Percentiles rank a stretch among this genome's conserved stretches.
Evolutionary conservation across 1,140 invertebrate species (phyloP).

Genomic region (Ptiloglossa arizonensis): DNA sequence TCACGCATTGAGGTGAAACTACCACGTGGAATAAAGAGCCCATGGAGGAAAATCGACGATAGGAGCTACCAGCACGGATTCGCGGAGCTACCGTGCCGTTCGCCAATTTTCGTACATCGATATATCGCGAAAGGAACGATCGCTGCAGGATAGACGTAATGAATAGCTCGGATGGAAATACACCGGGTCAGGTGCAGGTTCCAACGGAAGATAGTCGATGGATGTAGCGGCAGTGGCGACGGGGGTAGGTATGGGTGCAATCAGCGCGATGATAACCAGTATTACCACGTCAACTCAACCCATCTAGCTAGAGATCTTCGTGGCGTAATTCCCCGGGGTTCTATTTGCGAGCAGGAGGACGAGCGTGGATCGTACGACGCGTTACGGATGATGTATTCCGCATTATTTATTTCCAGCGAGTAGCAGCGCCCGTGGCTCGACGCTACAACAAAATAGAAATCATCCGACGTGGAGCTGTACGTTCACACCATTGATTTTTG

Average conservation of each 20-base stretch:
- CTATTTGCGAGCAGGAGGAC: conserved; percentile 61
- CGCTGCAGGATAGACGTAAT: conserved; percentile 50
- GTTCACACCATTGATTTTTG: conserved; percentile 49
- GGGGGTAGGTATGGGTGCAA: conserved; percentile 56
- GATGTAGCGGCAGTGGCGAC: conserved; percentile 28
- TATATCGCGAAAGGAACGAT: conserved; percentile 58
- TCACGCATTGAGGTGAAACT: not conserved
- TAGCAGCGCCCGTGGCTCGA: not conserved
- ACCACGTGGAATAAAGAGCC: not conserved
- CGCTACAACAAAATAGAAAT: conserved; percentile 52
- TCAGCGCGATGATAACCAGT: conserved; percentile 70
- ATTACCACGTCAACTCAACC: conserved; percentile 66
- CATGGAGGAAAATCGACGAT: conserved; percentile 9
- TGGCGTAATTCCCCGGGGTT: conserved; percentile 60
- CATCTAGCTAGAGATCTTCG: conserved; percentile 55
- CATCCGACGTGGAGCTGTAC: conserved; percentile 32
- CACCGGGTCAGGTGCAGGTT: conserved; percentile 51
- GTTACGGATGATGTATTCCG: conserved; percentile 50
- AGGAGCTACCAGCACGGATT: conserved; percentile 12
- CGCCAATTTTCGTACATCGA: conserved; percentile 60
- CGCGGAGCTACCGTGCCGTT: conserved; percentile 26
- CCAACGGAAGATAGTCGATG: conserved; percentile 58
- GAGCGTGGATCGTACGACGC: conserved; percentile 51
- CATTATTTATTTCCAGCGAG: conserved; percentile 63
- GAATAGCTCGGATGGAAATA: conserved; percentile 61